phyloP scores from a whole-genome alignment of 2,113 vertebrate genomes.

The Setophaga petechia region DNA sequence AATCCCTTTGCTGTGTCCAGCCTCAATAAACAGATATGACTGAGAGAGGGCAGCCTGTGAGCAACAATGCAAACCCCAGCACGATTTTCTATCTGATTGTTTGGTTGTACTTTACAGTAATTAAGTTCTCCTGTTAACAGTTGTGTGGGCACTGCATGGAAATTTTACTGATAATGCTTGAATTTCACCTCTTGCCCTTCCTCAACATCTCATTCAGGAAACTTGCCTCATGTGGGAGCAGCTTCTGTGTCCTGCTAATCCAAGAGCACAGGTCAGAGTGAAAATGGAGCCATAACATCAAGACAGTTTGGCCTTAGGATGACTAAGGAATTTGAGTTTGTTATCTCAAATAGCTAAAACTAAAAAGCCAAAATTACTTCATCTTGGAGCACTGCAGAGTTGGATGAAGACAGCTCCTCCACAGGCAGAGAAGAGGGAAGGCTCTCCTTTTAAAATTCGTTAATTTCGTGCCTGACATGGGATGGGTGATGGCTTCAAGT shows the following conservation, averaged over 20 bases:
- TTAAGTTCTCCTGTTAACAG: not conserved
- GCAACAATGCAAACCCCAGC: not conserved
- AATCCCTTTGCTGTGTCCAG: not conserved
- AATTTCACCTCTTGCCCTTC: not conserved
- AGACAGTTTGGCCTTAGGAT: not conserved
- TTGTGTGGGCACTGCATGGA: not conserved
- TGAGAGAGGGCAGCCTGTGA: not conserved
- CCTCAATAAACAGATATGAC: not conserved
- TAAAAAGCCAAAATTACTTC: not conserved
- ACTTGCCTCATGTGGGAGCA: not conserved
- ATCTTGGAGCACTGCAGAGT: not conserved
- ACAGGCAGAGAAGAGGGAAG: not conserved
- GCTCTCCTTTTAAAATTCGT: not conserved
- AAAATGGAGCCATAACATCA: not conserved
- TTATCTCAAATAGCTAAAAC: not conserved
- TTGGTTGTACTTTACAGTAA: not conserved
- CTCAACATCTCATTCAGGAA: not conserved
- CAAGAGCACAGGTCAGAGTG: not conserved
- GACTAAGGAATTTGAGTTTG: not conserved
- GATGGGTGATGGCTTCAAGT: not conserved
- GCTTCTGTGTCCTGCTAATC: not conserved
- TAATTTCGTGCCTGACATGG: not conserved
- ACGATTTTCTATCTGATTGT: not conserved
- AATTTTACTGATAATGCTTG: not conserved
- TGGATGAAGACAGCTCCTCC: not conserved